These are phyloP conservation scores for Carpatolechia fugitivella DNA, from an alignment of 2,888 invertebrate species.

Conservation along the genomic window DNA sequence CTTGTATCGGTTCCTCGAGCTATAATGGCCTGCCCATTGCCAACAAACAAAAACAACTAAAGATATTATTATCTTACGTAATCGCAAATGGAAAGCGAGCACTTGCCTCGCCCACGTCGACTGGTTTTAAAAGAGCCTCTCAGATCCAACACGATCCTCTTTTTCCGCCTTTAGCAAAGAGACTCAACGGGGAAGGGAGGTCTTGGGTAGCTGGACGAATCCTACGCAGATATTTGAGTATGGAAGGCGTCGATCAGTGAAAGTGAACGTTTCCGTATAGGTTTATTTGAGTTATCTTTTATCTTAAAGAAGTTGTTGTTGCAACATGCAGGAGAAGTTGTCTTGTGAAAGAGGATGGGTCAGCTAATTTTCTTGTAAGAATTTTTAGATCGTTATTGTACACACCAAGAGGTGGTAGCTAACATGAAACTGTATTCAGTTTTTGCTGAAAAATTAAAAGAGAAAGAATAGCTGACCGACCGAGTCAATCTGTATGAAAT, in stretches of 20 bases:
- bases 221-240: constrained; percentile 2
- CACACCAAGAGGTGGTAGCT: no score
- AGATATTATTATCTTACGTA: neutral
- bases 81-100: neutral
- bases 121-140: neutral
- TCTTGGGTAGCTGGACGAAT: neutral
- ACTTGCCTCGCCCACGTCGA: neutral
- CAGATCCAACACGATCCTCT: neutral
- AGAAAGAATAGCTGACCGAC: no score
- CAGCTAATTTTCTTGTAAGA: no score
- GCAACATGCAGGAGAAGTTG: neutral
- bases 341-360: neutral
- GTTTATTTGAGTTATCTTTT: neutral
- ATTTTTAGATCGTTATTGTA: no score
- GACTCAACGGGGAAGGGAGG: neutral
- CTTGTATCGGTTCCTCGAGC: no score
- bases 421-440: no score
- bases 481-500: no score
- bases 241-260: constrained; percentile 6
- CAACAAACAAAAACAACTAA: neutral
- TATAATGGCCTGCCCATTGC: no score
- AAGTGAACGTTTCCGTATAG: neutral
- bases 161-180: neutral
- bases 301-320: neutral
- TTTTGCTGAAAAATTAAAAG: no score